Conservation (phyloP, 35 echinoderm and acorn worm genomes). For the Ptychodera flava region DNA sequence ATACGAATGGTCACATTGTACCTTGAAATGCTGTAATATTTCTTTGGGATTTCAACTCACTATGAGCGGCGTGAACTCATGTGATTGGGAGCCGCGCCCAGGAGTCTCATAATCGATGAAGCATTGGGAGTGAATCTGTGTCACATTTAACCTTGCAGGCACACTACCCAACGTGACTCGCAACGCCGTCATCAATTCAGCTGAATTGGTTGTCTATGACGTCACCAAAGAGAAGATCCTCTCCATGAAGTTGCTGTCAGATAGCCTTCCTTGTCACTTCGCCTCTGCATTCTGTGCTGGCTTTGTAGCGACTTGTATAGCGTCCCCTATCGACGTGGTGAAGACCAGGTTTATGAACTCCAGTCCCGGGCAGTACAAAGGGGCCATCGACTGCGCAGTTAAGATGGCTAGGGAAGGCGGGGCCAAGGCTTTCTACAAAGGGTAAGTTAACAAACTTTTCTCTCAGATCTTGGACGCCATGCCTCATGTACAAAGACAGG, state of each 20-base stretch:
- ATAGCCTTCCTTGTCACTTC: constrained; percentile 82
- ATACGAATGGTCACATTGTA: too few relatives aligned
- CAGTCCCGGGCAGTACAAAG: constrained; percentile 61
- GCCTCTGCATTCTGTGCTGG: constrained; percentile 86
- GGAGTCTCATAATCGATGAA: too few relatives aligned
- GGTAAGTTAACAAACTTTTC: too few relatives aligned
- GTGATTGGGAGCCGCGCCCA: too few relatives aligned
- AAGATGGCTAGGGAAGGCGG: constrained; percentile 91
- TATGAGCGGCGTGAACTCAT: too few relatives aligned
- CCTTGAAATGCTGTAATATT: too few relatives aligned
- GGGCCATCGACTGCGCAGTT: constrained; percentile 71
- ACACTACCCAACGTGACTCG: constrained; percentile 81
- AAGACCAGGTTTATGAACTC: constrained; percentile 98
- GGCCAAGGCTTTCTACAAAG: constrained; percentile 91
- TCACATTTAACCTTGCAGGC: constrained; percentile 38
- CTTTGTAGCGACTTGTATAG: constrained; percentile 81
- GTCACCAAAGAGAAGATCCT: constrained; percentile 84
- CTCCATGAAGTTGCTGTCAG: constrained; percentile 21
- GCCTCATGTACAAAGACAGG: too few relatives aligned
- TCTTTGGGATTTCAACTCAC: too few relatives aligned
- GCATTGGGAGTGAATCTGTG: too few relatives aligned
- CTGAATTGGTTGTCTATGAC: constrained; percentile 89
- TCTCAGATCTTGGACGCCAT: too few relatives aligned
- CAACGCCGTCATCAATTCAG: constrained; percentile 88
- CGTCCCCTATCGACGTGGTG: constrained; percentile 81